Conservation (phyloP, 2,888 invertebrate genomes). For the Escarpia spicata region DNA sequence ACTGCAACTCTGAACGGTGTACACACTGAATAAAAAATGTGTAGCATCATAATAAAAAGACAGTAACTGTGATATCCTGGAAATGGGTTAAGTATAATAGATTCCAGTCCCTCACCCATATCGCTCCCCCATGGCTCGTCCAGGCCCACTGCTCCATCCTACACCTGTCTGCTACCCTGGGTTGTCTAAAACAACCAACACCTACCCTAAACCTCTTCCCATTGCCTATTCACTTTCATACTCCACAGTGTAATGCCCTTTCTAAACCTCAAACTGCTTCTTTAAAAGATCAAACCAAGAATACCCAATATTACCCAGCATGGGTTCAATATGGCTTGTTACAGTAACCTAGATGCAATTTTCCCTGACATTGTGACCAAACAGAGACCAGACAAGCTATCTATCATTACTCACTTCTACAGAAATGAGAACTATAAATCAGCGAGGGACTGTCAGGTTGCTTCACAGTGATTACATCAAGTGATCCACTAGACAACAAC, state of each 20-base stretch:
- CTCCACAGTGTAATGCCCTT: background rate
- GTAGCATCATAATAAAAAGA: background rate
- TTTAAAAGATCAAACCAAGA: background rate
- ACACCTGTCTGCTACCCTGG: background rate
- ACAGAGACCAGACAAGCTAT: constrained; percentile 28
- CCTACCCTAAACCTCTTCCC: no score
- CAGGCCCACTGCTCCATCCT: background rate
- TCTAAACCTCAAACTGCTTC: background rate
- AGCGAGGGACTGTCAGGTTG: constrained; percentile 19
- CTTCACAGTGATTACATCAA: background rate
- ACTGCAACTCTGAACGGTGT: background rate
- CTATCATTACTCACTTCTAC: constrained; percentile 44
- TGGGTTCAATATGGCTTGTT: background rate
- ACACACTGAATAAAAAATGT: background rate
- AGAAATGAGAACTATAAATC: constrained; percentile 37
- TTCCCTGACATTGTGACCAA: background rate
- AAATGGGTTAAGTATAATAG: background rate
- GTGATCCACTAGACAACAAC: background rate
- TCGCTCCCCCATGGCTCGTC: background rate
- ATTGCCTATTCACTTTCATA: background rate
- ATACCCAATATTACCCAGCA: background rate
- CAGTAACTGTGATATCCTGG: background rate
- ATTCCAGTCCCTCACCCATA: background rate
- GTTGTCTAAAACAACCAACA: background rate
- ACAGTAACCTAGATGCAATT: background rate